Conservation (phyloP, 1,140 invertebrate genomes). For the Lepidotrigona ventralis region DNA sequence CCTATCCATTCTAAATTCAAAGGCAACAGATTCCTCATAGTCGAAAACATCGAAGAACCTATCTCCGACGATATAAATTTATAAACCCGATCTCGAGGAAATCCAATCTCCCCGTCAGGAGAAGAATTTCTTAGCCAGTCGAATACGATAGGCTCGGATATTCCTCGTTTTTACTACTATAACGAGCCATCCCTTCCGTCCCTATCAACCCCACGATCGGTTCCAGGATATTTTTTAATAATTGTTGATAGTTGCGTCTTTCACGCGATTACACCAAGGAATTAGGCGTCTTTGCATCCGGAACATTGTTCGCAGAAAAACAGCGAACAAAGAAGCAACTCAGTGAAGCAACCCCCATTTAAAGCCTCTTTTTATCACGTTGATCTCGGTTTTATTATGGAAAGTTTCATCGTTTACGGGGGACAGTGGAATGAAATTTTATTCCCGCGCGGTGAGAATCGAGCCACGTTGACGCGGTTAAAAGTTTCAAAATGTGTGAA, state of each 20-base stretch:
- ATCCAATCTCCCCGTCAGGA: neutral
- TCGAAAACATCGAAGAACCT: no score
- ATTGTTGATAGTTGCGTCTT: neutral
- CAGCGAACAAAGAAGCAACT: neutral
- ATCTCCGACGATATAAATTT: no score
- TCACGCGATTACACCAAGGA: neutral
- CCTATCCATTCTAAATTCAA: no score
- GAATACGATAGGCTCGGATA: no score
- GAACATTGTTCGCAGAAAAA: no score
- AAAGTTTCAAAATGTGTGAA: no score
- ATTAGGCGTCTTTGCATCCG: neutral
- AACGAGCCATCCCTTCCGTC: neutral
- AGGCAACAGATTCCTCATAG: no score
- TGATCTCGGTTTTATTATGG: conserved; percentile 34
- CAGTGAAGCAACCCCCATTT: conserved; percentile 20
- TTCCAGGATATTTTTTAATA: neutral
- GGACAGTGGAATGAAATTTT: neutral
- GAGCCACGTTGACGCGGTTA: no score
- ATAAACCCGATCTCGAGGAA: neutral
- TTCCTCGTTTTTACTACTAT: neutral
- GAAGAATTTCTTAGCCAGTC: neutral
- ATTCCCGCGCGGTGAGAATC: neutral
- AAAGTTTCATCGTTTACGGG: neutral
- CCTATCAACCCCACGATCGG: no score
- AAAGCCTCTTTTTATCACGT: neutral